A percentile compares a stretch with the other conserved stretches of the same genome.
phyloP scores from a whole-genome alignment of 2,888 invertebrate genomes.

The Linyphia triangularis region DNA sequence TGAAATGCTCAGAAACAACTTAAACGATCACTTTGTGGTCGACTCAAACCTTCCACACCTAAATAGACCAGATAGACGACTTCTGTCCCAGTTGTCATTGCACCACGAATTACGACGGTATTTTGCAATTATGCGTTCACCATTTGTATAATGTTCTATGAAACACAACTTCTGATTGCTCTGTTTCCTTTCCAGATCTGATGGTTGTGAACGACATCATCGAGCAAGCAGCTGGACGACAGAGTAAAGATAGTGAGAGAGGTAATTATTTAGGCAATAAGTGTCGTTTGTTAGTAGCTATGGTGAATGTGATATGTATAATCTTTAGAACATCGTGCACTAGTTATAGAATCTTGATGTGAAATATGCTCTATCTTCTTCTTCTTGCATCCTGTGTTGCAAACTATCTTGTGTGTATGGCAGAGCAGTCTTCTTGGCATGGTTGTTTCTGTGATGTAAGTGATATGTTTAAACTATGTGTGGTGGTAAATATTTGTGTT shows the following conservation, averaged over 20 bases:
- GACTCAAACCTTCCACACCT: not conserved
- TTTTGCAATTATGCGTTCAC: too few relatives aligned
- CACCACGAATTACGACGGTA: not conserved
- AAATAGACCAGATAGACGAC: not conserved
- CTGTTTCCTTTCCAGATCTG: constrained; percentile 86
- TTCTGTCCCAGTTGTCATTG: not conserved
- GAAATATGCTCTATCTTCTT: constrained; percentile 26
- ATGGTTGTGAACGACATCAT: constrained; percentile 98
- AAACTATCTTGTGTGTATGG: constrained; percentile 67
- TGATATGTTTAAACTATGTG: not conserved
- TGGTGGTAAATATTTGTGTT: too few relatives aligned
- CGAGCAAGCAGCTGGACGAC: constrained; percentile 86
- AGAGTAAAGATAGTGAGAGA: constrained; percentile 85
- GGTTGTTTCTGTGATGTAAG: constrained; percentile 58
- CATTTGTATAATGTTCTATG: too few relatives aligned
- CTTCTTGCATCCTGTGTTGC: constrained; percentile 67
- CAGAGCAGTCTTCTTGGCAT: constrained; percentile 73
- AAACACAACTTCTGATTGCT: too few relatives aligned
- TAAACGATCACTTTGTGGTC: not conserved
- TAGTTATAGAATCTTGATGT: not conserved
- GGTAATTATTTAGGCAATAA: constrained; percentile 75
- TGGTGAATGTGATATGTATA: constrained; percentile 57
- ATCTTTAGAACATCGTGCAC: constrained; percentile 24
- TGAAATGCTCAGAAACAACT: too few relatives aligned
- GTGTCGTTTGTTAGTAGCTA: constrained; percentile 67